phyloP scores from a whole-genome alignment of 2,797 vertebrate genomes.

The Petrocephalus sullivani region DNA sequence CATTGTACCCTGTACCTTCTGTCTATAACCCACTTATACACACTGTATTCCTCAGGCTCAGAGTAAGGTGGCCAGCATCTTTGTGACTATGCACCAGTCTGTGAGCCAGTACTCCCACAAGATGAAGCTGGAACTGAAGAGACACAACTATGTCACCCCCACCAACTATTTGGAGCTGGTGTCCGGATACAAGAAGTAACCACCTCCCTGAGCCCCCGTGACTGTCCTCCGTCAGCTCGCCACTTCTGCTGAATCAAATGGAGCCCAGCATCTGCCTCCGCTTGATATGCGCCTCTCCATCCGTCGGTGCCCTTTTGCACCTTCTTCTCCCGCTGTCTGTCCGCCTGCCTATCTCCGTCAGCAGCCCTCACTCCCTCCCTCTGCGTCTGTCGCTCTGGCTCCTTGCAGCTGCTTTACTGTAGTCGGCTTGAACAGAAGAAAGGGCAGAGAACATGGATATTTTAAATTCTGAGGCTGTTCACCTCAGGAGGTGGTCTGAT shows the following conservation, averaged over 20 bases:
- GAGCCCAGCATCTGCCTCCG: neutral
- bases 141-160: constrained; percentile 81
- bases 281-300: neutral
- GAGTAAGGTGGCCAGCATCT: constrained; percentile 74
- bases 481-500: constrained; percentile 1
- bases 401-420: neutral
- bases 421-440: neutral
- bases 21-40: neutral
- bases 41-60: constrained; percentile 57
- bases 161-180: constrained; percentile 87
- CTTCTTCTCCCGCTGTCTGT: neutral
- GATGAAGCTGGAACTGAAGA: constrained; percentile 74
- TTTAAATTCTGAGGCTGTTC: constrained; percentile 5
- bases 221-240: neutral
- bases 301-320: neutral
- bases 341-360: neutral
- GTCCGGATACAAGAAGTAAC: constrained; percentile 81
- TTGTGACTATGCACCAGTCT: constrained; percentile 80
- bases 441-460: neutral
- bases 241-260: neutral
- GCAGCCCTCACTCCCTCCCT: neutral
- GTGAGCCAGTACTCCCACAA: constrained; percentile 69
- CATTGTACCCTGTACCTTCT: neutral
- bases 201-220: neutral
- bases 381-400: neutral